phyloP scores from a whole-genome alignment of 2,888 invertebrate genomes.

The Clistopyga incitator region DNA sequence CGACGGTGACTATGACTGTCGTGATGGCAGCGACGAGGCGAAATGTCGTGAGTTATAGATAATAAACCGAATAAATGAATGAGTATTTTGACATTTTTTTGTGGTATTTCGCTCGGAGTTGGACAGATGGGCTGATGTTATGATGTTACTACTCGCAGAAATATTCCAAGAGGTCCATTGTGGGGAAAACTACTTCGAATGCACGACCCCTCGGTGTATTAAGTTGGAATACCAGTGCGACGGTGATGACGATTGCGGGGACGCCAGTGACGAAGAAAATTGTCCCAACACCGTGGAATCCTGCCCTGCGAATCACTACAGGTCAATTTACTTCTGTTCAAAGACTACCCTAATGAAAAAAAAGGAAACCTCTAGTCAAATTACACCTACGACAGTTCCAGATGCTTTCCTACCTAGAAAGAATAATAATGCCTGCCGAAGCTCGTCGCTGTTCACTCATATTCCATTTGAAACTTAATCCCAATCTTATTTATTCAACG shows the following conservation, averaged over 20 bases:
- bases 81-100: not conserved
- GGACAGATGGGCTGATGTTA: not conserved
- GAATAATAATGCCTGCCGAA: not conserved
- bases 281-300: constrained; percentile 88
- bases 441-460: not conserved
- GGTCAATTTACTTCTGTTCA: constrained; percentile 84
- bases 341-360: constrained; percentile 13
- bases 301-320: constrained; percentile 90
- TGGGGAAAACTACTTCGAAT: constrained; percentile 91
- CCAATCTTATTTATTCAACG: too few relatives aligned
- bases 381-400: not conserved
- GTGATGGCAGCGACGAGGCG: constrained; percentile 91
- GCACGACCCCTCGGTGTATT: constrained; percentile 90
- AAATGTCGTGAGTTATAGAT: constrained; percentile 86
- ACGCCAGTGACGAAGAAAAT: constrained; percentile 94
- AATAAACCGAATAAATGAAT: not conserved
- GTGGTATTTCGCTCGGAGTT: not conserved
- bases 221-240: constrained; percentile 92
- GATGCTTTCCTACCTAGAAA: not conserved
- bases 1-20: constrained; percentile 93
- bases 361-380: not conserved
- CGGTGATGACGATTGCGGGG: constrained; percentile 94
- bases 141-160: constrained; percentile 70
- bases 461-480: not conserved
- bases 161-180: constrained; percentile 84